Evolutionary conservation across 1,140 invertebrate species (phyloP).

Genomic region (Coptotermes formosanus): DNA sequence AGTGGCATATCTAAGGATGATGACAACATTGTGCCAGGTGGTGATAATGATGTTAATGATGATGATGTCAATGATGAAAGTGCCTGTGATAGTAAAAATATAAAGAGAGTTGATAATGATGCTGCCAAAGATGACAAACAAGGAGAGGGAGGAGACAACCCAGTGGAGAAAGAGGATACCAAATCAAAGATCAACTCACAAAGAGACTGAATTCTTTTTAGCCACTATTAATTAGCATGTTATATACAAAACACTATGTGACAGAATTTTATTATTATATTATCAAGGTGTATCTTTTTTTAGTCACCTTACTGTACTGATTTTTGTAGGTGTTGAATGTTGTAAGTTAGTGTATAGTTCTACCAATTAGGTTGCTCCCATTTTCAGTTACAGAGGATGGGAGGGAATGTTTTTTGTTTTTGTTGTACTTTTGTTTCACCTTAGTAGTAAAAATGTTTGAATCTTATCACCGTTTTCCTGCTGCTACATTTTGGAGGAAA

Average conservation of each 20-base stretch:
- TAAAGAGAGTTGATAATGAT: constrained; percentile 28
- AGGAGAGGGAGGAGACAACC: constrained; percentile 25
- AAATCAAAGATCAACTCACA: constrained; percentile 33
- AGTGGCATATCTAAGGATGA: constrained; percentile 11
- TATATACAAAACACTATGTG: constrained; percentile 30
- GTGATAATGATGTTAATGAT: not conserved
- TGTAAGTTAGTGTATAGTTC: constrained; percentile 29
- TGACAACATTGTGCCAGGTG: not conserved
- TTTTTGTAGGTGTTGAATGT: constrained; percentile 34
- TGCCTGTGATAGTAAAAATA: constrained; percentile 34
- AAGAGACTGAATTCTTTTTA: constrained; percentile 33
- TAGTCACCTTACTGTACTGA: constrained; percentile 34
- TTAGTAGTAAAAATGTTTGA: not conserved
- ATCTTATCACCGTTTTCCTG: constrained; percentile 1
- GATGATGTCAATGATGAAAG: constrained; percentile 31
- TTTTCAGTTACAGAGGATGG: not conserved
- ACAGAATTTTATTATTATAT: constrained; percentile 33
- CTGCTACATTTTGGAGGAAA: constrained; percentile 21
- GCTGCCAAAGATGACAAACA: constrained; percentile 32
- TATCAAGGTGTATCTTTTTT: constrained; percentile 32
- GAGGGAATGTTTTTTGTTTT: constrained; percentile 20
- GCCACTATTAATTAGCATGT: constrained; percentile 30
- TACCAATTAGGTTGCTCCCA: constrained; percentile 27
- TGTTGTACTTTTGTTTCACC: constrained; percentile 5
- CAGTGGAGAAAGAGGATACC: constrained; percentile 28